A percentile compares a stretch with the other conserved stretches of the same genome.
Conservation (phyloP, 2,888 invertebrate species). For the Clostera curtula region DNA sequence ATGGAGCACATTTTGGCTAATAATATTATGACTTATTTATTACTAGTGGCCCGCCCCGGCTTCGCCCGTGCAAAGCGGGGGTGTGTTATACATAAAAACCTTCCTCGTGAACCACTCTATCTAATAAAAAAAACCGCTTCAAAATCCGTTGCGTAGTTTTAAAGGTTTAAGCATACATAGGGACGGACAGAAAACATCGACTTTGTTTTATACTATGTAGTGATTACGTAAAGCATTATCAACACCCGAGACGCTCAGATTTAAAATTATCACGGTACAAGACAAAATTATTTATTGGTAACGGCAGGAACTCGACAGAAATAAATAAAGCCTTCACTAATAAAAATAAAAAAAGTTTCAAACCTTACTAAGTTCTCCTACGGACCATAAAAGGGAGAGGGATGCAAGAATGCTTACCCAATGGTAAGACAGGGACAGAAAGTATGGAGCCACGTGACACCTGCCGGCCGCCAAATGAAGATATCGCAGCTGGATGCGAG, state of each 20-base stretch:
- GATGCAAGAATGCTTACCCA: constrained; percentile 26
- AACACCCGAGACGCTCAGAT: constrained; percentile 18
- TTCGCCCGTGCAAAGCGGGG: too few species aligned
- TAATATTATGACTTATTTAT: too few species aligned
- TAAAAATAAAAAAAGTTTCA: constrained; percentile 44
- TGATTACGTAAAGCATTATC: constrained; percentile 13
- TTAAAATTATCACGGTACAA: constrained; percentile 12
- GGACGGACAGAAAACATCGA: too few species aligned
- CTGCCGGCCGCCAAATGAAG: constrained; percentile 73
- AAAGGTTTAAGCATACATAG: too few species aligned
- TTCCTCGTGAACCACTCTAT: too few species aligned
- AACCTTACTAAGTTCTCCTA: constrained; percentile 55
- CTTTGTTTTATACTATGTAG: too few species aligned
- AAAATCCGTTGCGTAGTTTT: constrained; percentile 3
- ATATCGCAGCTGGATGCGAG: constrained; percentile 72
- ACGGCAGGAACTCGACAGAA: constrained; percentile 51
- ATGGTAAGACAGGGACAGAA: constrained; percentile 31
- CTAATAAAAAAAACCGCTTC: too few species aligned
- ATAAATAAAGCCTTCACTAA: constrained; percentile 63
- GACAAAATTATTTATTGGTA: constrained; percentile 50
- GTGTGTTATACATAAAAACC: too few species aligned
- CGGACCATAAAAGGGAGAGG: constrained; percentile 47
- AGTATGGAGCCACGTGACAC: constrained; percentile 60
- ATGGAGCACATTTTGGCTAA: too few species aligned
- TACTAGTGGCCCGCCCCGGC: too few species aligned